Percentiles rank a stretch among this genome's conserved stretches.
These are phyloP conservation scores for Halcyon senegalensis DNA, from an alignment of 2,113 vertebrate genomes.

Conservation along the genomic window DNA sequence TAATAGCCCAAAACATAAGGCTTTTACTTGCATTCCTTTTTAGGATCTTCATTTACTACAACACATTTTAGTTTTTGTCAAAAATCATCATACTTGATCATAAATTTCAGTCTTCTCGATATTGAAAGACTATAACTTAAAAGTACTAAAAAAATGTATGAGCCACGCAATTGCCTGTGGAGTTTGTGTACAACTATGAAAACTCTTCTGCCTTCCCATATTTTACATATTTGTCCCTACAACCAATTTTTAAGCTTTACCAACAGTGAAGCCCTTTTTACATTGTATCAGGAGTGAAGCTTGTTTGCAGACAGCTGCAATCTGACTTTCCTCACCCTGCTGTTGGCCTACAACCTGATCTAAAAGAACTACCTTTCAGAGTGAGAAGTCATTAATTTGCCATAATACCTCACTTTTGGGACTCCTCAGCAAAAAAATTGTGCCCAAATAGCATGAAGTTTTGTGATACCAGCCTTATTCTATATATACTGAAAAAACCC, in stretches of 20 bases:
- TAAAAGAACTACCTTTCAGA: conserved; percentile 71
- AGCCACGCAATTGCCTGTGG: neutral
- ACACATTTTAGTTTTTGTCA: neutral
- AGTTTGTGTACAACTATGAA: neutral
- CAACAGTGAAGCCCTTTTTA: neutral
- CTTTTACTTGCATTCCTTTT: neutral
- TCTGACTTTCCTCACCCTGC: conserved; percentile 62
- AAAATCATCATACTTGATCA: neutral
- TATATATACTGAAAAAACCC: neutral
- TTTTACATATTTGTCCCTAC: neutral
- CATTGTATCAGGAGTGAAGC: conserved; percentile 19
- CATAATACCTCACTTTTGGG: conserved; percentile 65
- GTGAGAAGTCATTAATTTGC: conserved; percentile 73
- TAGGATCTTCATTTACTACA: neutral
- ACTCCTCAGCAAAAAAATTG: conserved; percentile 66
- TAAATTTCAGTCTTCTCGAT: neutral
- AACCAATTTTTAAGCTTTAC: neutral
- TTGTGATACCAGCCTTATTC: conserved; percentile 26
- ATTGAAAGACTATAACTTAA: neutral
- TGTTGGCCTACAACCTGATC: conserved; percentile 75
- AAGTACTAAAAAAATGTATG: neutral
- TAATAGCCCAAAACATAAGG: neutral
- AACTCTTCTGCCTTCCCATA: neutral
- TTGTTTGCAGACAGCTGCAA: conserved; percentile 73
- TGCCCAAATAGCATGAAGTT: conserved; percentile 46